Percentiles rank a stretch among this genome's conserved stretches.
Evolutionary conservation across 2,113 vertebrate species (phyloP).

Genomic region (Ramphastos sulfuratus): DNA sequence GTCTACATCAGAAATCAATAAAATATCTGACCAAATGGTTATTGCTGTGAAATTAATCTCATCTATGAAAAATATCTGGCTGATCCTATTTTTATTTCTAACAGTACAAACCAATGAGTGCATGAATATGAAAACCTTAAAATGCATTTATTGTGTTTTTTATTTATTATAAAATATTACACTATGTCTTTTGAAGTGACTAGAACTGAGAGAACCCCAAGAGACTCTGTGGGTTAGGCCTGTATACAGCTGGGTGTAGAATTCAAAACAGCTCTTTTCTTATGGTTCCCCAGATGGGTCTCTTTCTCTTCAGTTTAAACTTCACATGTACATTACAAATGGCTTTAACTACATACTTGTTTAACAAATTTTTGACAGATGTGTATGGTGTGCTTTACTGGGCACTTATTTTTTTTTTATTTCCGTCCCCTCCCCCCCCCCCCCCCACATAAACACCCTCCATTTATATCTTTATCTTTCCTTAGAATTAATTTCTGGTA

Average conservation of each 20-base stretch:
- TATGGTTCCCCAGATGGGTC: neutral
- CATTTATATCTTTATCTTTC: neutral
- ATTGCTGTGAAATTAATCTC: neutral
- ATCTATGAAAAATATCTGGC: neutral
- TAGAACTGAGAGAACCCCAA: neutral
- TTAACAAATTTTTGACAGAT: neutral
- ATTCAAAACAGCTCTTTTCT: neutral
- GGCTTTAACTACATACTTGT: neutral
- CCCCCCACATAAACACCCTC: neutral
- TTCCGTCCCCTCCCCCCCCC: no score
- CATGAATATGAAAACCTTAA: neutral
- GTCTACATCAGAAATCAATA: neutral
- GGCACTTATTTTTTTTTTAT: neutral
- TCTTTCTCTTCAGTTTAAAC: neutral
- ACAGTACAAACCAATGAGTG: neutral
- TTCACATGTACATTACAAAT: neutral
- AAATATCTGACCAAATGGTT: constrained; percentile 14
- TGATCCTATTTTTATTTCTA: neutral
- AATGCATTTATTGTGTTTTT: neutral
- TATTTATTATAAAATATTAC: neutral
- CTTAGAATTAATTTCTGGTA: neutral
- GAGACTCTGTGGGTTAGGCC: neutral
- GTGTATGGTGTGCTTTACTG: neutral
- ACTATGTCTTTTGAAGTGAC: neutral
- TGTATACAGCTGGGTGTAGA: neutral